Evolutionary conservation across 2,797 vertebrate species (phyloP).

Genomic region (Peromyscus aztecus): DNA sequence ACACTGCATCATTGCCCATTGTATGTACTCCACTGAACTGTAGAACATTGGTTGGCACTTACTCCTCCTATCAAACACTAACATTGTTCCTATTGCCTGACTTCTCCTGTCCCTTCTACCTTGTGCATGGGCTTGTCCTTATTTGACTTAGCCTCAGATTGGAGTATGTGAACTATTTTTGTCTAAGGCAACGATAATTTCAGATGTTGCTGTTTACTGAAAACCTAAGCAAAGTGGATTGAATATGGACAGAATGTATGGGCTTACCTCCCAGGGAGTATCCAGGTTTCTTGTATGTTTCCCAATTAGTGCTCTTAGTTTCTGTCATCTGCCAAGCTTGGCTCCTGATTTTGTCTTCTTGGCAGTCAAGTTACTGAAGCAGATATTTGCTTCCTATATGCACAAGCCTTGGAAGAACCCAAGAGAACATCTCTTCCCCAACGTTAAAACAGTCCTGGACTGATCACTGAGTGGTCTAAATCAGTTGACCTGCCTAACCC

Average conservation of each 20-base stretch:
- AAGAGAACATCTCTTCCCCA: background rate
- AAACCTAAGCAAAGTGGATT: background rate
- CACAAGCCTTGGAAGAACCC: background rate
- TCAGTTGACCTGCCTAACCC: background rate
- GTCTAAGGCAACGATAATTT: background rate
- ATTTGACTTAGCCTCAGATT: background rate
- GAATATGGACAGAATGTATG: background rate
- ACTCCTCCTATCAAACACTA: background rate
- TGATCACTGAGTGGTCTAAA: background rate
- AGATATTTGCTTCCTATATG: background rate
- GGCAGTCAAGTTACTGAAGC: background rate
- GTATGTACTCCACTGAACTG: too few species aligned
- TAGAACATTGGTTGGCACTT: background rate
- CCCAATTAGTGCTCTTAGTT: background rate
- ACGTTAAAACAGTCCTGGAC: background rate
- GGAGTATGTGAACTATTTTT: background rate
- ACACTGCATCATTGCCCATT: background rate
- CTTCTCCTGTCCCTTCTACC: too few species aligned
- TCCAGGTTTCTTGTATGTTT: background rate
- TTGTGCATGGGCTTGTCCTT: background rate
- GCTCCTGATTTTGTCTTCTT: background rate
- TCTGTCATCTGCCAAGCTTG: background rate
- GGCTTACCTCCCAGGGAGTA: background rate
- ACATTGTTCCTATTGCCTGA: too few species aligned
- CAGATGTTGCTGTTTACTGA: background rate